A percentile compares a stretch with the other conserved stretches of the same genome.
Evolutionary conservation across 1,140 invertebrate genomes (phyloP).

Genomic region (Sarcophaga bullata): DNA sequence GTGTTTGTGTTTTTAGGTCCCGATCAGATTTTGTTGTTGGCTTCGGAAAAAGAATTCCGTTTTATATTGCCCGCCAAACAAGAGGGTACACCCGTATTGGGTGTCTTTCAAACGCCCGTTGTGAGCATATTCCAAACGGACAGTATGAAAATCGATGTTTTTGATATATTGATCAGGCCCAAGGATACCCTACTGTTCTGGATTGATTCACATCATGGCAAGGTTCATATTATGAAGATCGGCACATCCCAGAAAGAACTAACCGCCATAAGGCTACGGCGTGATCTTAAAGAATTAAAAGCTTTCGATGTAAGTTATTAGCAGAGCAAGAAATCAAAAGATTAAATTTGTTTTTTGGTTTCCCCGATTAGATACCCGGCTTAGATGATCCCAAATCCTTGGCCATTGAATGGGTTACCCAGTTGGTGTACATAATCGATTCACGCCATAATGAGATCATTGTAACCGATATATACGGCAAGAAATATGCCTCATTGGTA

Average conservation of each 20-base stretch:
- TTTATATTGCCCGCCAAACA: constrained; percentile 73
- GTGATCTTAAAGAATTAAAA: constrained; percentile 60
- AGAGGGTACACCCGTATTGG: constrained; percentile 65
- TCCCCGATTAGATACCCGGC: constrained; percentile 55
- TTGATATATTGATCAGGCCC: constrained; percentile 68
- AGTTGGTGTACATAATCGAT: constrained; percentile 81
- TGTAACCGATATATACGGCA: constrained; percentile 72
- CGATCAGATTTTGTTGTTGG: constrained; percentile 71
- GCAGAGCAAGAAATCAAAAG: background rate
- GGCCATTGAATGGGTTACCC: constrained; percentile 80
- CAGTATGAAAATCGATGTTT: constrained; percentile 68
- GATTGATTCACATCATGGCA: constrained; percentile 69
- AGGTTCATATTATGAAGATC: constrained; percentile 64
- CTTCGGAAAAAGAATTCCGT: constrained; percentile 73
- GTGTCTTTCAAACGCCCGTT: constrained; percentile 50
- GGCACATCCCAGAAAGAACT: constrained; percentile 58
- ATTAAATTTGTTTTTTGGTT: background rate
- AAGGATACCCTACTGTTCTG: constrained; percentile 68
- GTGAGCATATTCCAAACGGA: constrained; percentile 48
- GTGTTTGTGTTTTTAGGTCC: constrained; percentile 46
- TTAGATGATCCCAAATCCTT: constrained; percentile 75
- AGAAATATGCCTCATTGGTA: constrained; percentile 70
- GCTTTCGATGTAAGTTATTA: constrained; percentile 58
- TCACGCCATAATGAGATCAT: constrained; percentile 70
- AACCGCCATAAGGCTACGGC: constrained; percentile 47